These are phyloP conservation scores for Lophotriccus pileatus DNA, from an alignment of 2,797 vertebrate species.

Conservation along the genomic window DNA sequence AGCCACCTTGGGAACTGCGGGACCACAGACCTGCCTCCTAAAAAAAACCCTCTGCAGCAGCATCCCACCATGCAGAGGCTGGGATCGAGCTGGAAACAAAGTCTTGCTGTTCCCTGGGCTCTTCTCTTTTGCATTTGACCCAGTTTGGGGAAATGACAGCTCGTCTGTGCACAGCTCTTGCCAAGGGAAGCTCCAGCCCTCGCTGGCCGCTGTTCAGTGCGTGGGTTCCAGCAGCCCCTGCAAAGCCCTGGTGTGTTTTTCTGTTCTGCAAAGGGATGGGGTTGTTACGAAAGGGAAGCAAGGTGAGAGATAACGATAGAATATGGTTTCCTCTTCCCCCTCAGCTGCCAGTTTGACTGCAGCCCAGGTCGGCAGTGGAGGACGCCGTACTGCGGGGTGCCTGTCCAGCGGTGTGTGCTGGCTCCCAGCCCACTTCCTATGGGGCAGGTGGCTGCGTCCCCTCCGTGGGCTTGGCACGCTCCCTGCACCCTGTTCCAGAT, in stretches of 20 bases:
- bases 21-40: background rate
- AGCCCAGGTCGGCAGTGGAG: conserved; percentile 32
- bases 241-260: background rate
- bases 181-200: background rate
- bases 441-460: conserved; percentile 30
- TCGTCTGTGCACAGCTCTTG: background rate
- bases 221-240: background rate
- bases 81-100: background rate
- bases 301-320: conserved; percentile 54
- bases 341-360: conserved; percentile 44
- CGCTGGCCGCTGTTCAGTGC: background rate
- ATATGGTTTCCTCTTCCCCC: conserved; percentile 58
- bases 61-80: background rate
- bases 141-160: background rate
- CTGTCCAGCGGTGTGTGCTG: background rate
- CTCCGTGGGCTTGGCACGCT: background rate
- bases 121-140: conserved; percentile 19
- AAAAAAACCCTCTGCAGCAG: background rate
- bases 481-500: background rate
- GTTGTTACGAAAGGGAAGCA: conserved; percentile 23
- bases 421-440: background rate
- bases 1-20: background rate
- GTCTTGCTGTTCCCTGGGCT: background rate
- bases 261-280: conserved; percentile 19
- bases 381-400: background rate